Conservation (phyloP, 2,113 vertebrate species). For the Phodopus roborovskii region DNA sequence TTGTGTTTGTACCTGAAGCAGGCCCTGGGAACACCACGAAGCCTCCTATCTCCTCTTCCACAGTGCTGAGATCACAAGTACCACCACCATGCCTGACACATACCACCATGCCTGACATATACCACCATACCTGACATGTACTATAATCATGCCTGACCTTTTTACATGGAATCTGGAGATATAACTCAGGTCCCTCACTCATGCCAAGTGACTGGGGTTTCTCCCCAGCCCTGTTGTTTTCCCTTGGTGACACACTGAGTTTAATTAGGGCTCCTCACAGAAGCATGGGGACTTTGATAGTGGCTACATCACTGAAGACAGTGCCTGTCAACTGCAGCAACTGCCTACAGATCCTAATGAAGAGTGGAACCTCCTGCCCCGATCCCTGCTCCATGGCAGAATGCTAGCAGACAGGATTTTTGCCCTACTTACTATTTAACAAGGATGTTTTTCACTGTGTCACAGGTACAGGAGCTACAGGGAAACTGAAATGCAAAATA, state of each 20-base stretch:
- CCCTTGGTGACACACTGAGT: background rate
- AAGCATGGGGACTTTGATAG: background rate
- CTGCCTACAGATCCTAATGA: background rate
- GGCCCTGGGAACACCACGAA: background rate
- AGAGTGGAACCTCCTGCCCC: background rate
- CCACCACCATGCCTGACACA: too few species aligned
- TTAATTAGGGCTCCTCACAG: background rate
- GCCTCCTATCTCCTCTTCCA: background rate
- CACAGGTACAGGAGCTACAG: background rate
- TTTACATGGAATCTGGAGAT: background rate
- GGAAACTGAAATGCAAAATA: background rate
- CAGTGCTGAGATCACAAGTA: background rate
- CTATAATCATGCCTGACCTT: background rate
- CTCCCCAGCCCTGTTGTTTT: background rate
- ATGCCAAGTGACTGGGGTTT: background rate
- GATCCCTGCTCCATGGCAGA: background rate
- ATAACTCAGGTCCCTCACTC: background rate
- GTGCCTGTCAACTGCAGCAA: background rate
- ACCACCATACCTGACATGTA: too few species aligned
- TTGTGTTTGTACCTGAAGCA: background rate
- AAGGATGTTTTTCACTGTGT: background rate
- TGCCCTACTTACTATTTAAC: slow-evolving; percentile 1
- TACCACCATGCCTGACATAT: too few species aligned
- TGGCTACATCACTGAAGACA: too few species aligned
- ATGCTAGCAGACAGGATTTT: background rate